Base-by-base conservation (phyloP, 1,140 invertebrate genomes). In the Bactericera cockerelli region DNA sequence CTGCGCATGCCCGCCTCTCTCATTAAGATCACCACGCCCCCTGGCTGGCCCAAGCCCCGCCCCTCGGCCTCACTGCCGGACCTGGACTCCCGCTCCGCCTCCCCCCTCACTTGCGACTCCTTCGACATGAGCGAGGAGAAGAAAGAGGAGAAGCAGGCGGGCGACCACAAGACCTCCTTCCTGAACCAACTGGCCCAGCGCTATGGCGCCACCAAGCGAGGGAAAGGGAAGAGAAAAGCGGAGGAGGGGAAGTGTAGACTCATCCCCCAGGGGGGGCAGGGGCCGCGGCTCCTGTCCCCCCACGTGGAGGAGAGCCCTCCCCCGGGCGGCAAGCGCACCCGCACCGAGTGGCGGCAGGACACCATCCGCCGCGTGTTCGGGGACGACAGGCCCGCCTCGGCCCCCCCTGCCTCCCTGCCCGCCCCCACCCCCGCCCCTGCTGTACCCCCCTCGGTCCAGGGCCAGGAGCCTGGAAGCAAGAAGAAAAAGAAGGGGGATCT, bases 11-110 rank as follows among this genome's bases (percentile, higher is more conserved):
- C 87, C 1, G 71, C 81, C 13, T 78, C 80, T 61, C 70, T 89
- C 33, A 89, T 89, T 59, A 84, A 81, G 4, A 83, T 89, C 6
- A 81, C 85, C 22, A 58, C 62, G 6, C 61, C 62, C 21, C 61
- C 62, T 2, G 56, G 55, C 36, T 65, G 63, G 62, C 63, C 63
- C 2, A 59, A 59, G 16, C 33, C 14, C 21, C 60, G 78, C 55
- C 71, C 83, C 16, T 84, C 84, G 0, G 81, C 82, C 19, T 87
- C 84, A 0, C 67, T 87, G 21, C 85, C 86, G 0, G 85, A 89
- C 66, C 70, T 87, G 49, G 85, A 87, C 64, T 79, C 81, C 1
- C 76, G 74, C 59, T 77, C 77, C 1, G 74, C 79, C 10, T 83
- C 80, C 19, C 82, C 81, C 76, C 0, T 80, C 78, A 22, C 81